Evolutionary conservation across 2,113 vertebrate species (phyloP).

Genomic region (Bos taurus): ARS-UCD2.0 NC_037328.1:23016501-23017000

Average conservation of each 20-base stretch:
- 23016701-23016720: not conserved
- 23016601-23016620: not conserved
- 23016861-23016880: not conserved
- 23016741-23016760: not conserved
- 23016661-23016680: not conserved
- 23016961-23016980: not conserved
- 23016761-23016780: not conserved
- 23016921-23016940: not conserved
- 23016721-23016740: not conserved
- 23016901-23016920: not conserved
- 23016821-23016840: not conserved
- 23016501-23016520: not conserved
- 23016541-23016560: not conserved
- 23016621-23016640: not conserved
- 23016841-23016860: not conserved
- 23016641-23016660: not conserved
- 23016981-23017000: not conserved
- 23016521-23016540: not conserved
- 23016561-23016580: not conserved
- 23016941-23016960: not conserved
- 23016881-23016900: not conserved
- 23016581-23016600: not conserved
- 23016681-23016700: not conserved
- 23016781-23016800: not conserved
- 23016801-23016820: not conserved